These are phyloP conservation scores for Spea hammondii DNA, from an alignment of 2,797 vertebrate species.

Conservation along the genomic window DNA sequence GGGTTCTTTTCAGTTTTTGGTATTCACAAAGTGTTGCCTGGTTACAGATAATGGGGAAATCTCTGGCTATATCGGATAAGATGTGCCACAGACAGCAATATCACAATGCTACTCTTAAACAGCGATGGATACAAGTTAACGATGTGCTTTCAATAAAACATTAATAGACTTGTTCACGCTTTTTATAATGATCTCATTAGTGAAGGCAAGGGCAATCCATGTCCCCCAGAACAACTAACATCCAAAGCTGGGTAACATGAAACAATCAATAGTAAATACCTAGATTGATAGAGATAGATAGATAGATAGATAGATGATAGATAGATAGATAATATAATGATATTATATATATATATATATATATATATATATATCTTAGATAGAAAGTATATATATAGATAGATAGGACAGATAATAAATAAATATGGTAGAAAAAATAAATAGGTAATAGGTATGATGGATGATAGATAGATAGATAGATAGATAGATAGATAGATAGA, in stretches of 20 bases:
- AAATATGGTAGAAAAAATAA: too few relatives aligned
- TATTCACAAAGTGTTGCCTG: conserved; percentile 99
- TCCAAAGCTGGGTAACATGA: too few relatives aligned
- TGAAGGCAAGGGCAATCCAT: conserved; percentile 66
- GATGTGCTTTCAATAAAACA: conserved; percentile 94
- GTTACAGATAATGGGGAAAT: conserved; percentile 97
- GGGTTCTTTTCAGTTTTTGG: conserved; percentile 97
- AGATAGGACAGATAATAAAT: too few relatives aligned
- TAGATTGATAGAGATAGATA: too few relatives aligned
- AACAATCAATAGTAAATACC: too few relatives aligned
- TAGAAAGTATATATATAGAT: too few relatives aligned
- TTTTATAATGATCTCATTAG: conserved; percentile 83
- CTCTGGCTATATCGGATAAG: conserved; percentile 93
- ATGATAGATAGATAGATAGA: conserved; percentile 32
- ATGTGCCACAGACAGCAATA: conserved; percentile 89
- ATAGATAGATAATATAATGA: too few relatives aligned
- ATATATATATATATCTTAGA: too few relatives aligned
- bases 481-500: not conserved
- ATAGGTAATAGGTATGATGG: too few relatives aligned
- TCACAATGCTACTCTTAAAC: conserved; percentile 94
- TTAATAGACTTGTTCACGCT: conserved; percentile 96
- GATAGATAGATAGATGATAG: too few relatives aligned
- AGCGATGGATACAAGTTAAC: conserved; percentile 98
- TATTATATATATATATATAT: too few relatives aligned
- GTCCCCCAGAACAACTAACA: conserved; percentile 59